These are phyloP conservation scores for Pilophorus perplexus DNA, from an alignment of 2,888 invertebrate genomes.

Conservation along the genomic window DNA sequence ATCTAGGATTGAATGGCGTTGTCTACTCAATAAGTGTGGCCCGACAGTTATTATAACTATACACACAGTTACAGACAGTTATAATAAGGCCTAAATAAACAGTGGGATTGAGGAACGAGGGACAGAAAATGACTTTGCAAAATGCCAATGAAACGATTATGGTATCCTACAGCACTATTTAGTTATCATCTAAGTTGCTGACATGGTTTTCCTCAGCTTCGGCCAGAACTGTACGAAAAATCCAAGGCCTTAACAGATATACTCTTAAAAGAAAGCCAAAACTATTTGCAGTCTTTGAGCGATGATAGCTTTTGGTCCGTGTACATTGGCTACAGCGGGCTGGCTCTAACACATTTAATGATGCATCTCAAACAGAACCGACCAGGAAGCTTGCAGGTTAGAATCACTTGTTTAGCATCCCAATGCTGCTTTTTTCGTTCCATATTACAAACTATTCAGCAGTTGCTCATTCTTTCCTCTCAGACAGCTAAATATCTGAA, in stretches of 20 bases:
- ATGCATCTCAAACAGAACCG: conserved; percentile 2
- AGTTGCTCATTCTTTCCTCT: background rate
- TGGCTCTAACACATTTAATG: conserved; percentile 63
- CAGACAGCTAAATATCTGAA: conserved; percentile 56
- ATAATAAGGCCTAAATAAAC: too few relatives aligned
- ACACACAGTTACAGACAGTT: too few relatives aligned
- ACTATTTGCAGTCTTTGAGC: background rate
- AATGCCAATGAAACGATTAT: background rate
- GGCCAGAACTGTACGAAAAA: background rate
- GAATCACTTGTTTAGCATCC: too few relatives aligned
- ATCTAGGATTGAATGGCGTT: too few relatives aligned
- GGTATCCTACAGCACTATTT: background rate
- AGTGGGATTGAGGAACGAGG: too few relatives aligned
- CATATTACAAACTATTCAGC: background rate
- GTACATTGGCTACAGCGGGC: conserved; percentile 73
- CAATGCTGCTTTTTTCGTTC: too few relatives aligned
- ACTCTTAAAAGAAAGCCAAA: background rate
- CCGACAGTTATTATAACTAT: too few relatives aligned
- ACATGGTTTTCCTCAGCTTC: background rate
- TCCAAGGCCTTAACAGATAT: background rate
- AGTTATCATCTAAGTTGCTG: background rate
- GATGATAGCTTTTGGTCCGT: conserved; percentile 60
- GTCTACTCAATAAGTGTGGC: too few relatives aligned
- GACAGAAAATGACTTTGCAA: too few relatives aligned
- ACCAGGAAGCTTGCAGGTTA: conserved; percentile 5